phyloP scores from a whole-genome alignment of 2,888 invertebrate genomes.

The Podabrus alpinus region DNA sequence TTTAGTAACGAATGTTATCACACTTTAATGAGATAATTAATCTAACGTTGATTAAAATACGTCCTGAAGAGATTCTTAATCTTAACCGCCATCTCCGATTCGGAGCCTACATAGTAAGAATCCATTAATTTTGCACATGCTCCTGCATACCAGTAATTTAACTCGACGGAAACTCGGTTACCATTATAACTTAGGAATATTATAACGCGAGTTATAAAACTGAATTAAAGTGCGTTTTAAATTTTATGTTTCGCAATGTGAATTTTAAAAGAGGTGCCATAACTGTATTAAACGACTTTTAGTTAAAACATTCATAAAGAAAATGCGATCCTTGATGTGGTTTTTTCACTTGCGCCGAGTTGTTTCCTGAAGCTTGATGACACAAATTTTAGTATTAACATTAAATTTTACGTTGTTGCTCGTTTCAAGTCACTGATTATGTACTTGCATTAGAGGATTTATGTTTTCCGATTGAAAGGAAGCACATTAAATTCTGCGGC shows the following conservation, averaged over 20 bases:
- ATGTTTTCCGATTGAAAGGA: not conserved
- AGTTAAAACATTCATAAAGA: not conserved
- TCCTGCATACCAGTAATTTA: slow-evolving; percentile 9
- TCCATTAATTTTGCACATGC: slow-evolving; percentile 21
- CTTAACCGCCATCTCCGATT: slow-evolving; percentile 17
- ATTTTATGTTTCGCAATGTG: not conserved
- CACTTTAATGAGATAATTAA: slow-evolving; percentile 15
- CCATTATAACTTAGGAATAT: not conserved
- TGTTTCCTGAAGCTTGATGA: not conserved
- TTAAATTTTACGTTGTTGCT: not conserved
- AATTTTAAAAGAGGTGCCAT: not conserved
- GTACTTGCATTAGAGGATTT: not conserved
- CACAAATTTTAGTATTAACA: not conserved
- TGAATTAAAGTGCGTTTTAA: slow-evolving; percentile 13
- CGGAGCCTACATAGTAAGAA: not conserved
- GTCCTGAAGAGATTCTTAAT: slow-evolving; percentile 19
- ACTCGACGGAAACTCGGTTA: not conserved
- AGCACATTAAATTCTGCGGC: not conserved
- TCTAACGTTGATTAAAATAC: slow-evolving; percentile 23
- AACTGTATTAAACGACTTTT: not conserved
- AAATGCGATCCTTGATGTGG: not conserved
- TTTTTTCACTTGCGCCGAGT: not conserved
- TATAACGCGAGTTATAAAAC: slow-evolving; percentile 11
- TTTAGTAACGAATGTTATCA: not conserved
- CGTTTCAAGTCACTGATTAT: not conserved